Conservation (phyloP, 1,140 invertebrate genomes). For the Anastrepha ludens region DNA sequence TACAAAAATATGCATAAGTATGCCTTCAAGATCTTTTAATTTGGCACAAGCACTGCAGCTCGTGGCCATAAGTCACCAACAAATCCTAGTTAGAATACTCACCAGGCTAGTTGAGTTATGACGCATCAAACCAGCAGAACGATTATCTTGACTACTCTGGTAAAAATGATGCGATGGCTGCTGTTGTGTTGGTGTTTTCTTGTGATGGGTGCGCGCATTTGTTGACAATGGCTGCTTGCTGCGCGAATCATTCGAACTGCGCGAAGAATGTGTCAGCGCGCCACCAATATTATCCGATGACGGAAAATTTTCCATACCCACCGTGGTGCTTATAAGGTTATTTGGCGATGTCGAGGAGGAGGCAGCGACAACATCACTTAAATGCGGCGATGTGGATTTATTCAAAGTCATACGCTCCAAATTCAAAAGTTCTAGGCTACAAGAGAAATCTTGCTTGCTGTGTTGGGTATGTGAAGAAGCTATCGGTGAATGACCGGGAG, state of each 20-base stretch:
- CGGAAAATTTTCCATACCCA: constrained; percentile 56
- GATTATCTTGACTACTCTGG: constrained; percentile 56
- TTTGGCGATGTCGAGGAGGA: constrained; percentile 55
- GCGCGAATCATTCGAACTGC: constrained; percentile 68
- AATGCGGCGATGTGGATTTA: constrained; percentile 66
- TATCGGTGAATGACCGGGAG: constrained; percentile 56
- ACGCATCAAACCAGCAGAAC: constrained; percentile 62
- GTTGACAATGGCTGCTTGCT: constrained; percentile 65
- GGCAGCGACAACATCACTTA: constrained; percentile 55
- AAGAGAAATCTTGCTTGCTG: constrained; percentile 64
- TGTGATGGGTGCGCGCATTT: constrained; percentile 61
- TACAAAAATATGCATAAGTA: too few relatives aligned
- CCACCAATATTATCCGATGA: constrained; percentile 67
- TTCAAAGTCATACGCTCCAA: constrained; percentile 65
- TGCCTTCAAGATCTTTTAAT: too few relatives aligned
- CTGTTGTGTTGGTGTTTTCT: neutral
- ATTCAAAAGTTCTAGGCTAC: constrained; percentile 66
- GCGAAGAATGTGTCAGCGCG: constrained; percentile 70
- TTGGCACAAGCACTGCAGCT: too few relatives aligned
- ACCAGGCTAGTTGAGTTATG: constrained; percentile 68
- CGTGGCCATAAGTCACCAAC: neutral
- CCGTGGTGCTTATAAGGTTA: constrained; percentile 11
- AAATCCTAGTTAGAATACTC: neutral
- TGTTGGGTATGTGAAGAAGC: constrained; percentile 58
- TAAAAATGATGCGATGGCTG: neutral